Percentiles rank a stretch among this genome's conserved stretches.
Conservation (phyloP, 2,113 vertebrate species). For the Natator depressus region DNA sequence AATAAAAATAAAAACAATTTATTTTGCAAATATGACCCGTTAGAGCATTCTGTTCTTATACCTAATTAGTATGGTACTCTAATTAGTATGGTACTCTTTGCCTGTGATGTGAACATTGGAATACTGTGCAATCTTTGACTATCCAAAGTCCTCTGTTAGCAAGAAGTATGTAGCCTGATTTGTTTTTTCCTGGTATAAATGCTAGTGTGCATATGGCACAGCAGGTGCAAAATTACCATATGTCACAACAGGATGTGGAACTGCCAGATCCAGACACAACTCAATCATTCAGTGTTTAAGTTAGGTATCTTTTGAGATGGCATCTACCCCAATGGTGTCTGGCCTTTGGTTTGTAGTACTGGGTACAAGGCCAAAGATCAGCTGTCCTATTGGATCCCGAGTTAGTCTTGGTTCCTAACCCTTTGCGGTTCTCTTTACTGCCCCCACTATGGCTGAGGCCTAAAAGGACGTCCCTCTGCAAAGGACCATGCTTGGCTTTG, state of each 20-base stretch:
- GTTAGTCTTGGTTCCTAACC: background rate
- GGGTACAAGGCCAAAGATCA: background rate
- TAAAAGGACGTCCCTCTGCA: background rate
- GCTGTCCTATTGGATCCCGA: background rate
- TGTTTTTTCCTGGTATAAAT: background rate
- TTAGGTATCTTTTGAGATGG: background rate
- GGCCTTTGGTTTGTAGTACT: background rate
- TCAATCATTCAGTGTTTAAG: background rate
- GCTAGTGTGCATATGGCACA: background rate
- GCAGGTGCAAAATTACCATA: background rate
- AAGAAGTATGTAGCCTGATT: background rate
- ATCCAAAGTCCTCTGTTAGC: background rate
- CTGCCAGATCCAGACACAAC: background rate
- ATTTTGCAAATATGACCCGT: background rate
- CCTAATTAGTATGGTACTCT: background rate
- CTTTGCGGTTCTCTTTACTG: background rate
- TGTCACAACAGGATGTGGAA: background rate
- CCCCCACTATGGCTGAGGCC: background rate
- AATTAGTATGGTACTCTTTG: background rate
- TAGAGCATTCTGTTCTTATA: background rate
- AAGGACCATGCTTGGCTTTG: background rate
- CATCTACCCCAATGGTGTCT: background rate
- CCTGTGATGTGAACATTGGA: background rate
- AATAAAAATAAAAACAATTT: background rate
- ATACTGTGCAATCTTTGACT: background rate